Base-by-base conservation (phyloP, 2,797 vertebrate species). In the Esox masquinongy region DNA sequence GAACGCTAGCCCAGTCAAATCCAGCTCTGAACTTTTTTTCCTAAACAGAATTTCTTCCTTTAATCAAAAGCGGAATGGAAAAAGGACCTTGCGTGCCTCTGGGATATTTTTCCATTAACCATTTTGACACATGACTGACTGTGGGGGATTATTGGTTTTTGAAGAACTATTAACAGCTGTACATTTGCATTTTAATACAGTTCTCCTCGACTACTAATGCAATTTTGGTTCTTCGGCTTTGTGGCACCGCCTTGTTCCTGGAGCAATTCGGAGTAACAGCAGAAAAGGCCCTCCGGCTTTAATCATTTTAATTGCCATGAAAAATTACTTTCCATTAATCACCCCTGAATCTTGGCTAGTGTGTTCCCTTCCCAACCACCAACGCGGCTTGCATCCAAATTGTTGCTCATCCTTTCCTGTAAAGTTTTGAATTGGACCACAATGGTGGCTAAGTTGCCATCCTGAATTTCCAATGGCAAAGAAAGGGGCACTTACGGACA, bases 171-270 rank as follows among this genome's bases (percentile, higher is more conserved):
- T 98, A 99, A 95, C 96, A 97, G 95, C 94, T 96, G 95, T 93
- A 97, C 96, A 99, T 98, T 99, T 98, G 97, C 97, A 99, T 99
- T 98, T 99, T 99, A 99, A 99, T 98, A 95, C 95, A 97, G 93
- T 97, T 97, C 95, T 97, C 93, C 92, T 96, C 94, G 95, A 95
- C 94, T 92, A 95, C 95, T 97, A 95, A 96, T 96, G 95, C 95
- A 97, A 97, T 97, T 96, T 97, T 95, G 94, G 93, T 96, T 94
- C 94, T 53, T 93, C 94, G 94, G 95, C 95, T 95, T 95, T 96
- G 94, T 96, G 95, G 94, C 95, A 53, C 3, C 94, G 94, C 91
- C 93, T 95, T 94, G 90, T 94, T 95, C 94, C 94, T 94, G 91
- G 91, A 94, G 93, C 94, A 94, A 95, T 95, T 93, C 94, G 90